Percentiles rank a stretch among this genome's conserved stretches.
Conservation (phyloP, 2,113 vertebrate species). For the Rhineura floridana region DNA sequence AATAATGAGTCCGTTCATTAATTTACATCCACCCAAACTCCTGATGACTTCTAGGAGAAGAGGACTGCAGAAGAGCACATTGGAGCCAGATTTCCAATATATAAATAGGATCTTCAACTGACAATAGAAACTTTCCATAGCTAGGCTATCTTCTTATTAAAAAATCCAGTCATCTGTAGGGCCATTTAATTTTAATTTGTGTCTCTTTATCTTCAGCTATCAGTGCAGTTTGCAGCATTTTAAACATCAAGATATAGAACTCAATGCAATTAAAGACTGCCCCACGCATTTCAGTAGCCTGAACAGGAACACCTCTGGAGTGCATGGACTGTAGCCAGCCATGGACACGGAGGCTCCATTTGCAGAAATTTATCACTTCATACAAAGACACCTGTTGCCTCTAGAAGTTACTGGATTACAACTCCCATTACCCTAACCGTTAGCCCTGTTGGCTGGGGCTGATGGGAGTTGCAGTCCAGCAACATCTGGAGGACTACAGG, state of each 20-base stretch:
- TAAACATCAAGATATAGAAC: neutral
- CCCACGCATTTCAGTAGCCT: neutral
- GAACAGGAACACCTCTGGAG: neutral
- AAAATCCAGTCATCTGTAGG: neutral
- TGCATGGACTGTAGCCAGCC: neutral
- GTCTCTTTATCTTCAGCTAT: neutral
- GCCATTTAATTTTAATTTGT: neutral
- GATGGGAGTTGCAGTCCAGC: no score
- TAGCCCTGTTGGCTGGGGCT: no score
- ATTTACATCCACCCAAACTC: constrained; percentile 38
- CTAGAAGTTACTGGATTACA: no score
- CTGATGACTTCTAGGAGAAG: constrained; percentile 37
- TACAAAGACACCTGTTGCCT: no score
- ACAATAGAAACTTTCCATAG: constrained; percentile 32
- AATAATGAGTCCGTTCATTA: constrained; percentile 11
- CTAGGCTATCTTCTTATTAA: constrained; percentile 16
- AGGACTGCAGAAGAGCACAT: neutral
- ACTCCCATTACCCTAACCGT: no score
- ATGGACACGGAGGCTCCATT: neutral
- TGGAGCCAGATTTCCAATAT: neutral
- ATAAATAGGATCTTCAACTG: constrained; percentile 32
- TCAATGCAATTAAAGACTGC: neutral
- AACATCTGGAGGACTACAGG: no score
- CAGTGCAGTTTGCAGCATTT: neutral
- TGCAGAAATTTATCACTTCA: neutral